These are phyloP conservation scores for Salvator merianae DNA, from an alignment of 2,113 vertebrate genomes.

Conservation along the genomic window DNA sequence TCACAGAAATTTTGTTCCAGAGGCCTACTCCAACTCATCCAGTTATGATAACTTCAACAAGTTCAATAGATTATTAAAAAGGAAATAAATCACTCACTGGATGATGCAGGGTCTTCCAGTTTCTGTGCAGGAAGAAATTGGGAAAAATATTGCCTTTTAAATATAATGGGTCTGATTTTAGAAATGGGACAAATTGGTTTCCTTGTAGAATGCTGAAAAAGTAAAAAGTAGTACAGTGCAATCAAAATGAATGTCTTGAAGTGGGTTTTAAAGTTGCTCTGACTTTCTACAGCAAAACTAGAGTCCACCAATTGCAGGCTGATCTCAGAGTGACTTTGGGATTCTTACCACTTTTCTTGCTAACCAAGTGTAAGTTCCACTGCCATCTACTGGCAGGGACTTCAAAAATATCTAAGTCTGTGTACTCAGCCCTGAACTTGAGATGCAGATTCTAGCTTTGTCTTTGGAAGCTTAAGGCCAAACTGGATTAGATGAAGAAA, in stretches of 20 bases:
- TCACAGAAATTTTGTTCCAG: no score
- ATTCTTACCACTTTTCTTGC: not conserved
- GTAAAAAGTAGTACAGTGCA: not conserved
- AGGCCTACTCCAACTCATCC: not conserved
- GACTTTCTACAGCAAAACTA: not conserved
- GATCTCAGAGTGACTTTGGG: not conserved
- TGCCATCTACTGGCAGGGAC: slow-evolving; percentile 27
- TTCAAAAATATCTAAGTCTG: not conserved
- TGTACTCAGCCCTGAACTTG: not conserved
- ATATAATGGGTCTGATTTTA: not conserved
- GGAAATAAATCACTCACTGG: not conserved
- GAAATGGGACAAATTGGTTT: not conserved
- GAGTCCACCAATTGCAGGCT: not conserved
- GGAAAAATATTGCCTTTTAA: not conserved
- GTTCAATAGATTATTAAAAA: not conserved
- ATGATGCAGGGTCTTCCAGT: not conserved
- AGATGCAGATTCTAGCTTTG: not conserved
- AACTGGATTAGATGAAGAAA: not conserved
- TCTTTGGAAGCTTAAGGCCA: not conserved
- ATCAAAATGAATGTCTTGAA: not conserved
- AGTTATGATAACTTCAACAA: not conserved
- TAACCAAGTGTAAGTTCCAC: slow-evolving; percentile 10
- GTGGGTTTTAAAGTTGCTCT: not conserved
- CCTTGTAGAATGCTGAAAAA: not conserved
- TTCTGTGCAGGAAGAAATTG: not conserved